These are phyloP conservation scores for Oscheius sp. DNA, from an alignment of 2,888 invertebrate species.

Conservation along the genomic window DNA sequence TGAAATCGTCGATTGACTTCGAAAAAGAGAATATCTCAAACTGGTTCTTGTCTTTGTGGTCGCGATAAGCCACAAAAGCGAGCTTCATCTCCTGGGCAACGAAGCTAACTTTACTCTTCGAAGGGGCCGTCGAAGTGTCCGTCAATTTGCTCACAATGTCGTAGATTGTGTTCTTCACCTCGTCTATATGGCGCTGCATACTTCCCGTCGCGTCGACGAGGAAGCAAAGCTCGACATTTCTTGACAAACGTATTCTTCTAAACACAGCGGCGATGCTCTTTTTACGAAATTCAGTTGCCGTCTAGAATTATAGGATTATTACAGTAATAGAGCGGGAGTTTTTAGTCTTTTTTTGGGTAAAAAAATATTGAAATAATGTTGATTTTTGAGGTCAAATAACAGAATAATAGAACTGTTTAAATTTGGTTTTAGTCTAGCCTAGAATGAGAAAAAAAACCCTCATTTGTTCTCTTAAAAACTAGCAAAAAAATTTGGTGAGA, in stretches of 20 bases:
- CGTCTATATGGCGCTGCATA: conserved; percentile 13
- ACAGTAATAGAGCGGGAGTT: too few species aligned
- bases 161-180: background rate
- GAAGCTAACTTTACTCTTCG: too few species aligned
- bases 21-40: background rate
- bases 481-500: too few species aligned
- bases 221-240: conserved; percentile 17
- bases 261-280: background rate
- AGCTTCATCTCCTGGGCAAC: background rate
- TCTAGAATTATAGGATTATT: too few species aligned
- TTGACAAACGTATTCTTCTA: background rate
- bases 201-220: conserved; percentile 15
- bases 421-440: too few species aligned
- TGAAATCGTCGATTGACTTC: background rate
- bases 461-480: too few species aligned
- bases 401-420: too few species aligned
- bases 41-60: background rate
- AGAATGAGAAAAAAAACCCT: too few species aligned
- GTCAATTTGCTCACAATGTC: background rate
- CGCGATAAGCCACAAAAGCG: background rate
- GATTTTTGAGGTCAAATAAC: too few species aligned
- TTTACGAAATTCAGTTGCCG: background rate
- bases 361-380: too few species aligned
- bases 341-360: too few species aligned
- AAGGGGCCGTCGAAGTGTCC: too few species aligned